A percentile compares a stretch with the other conserved stretches of the same genome.
Conservation (phyloP, 2,797 vertebrate genomes). For the Melanotaenia trifasciata region DNA sequence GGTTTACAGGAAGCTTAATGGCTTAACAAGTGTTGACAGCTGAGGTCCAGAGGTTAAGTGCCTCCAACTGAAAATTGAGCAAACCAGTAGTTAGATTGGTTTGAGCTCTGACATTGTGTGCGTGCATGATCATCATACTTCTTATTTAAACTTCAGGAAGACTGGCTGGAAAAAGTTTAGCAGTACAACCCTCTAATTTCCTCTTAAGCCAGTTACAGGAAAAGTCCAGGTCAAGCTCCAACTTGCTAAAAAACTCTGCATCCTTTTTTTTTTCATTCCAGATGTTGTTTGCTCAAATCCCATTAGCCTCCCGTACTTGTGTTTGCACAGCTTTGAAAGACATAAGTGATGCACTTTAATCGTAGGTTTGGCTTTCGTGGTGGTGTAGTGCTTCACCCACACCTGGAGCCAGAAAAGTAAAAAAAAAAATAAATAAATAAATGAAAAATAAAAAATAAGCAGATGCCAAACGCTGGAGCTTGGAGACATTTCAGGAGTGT, state of each 20-base stretch:
- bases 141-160: slow-evolving; percentile 37
- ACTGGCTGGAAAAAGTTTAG: slow-evolving; percentile 33
- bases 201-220: slow-evolving; percentile 38
- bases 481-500: slow-evolving; percentile 52
- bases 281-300: slow-evolving; percentile 40
- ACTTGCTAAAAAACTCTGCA: slow-evolving; percentile 42
- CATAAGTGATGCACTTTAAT: slow-evolving; percentile 29
- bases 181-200: slow-evolving; percentile 17
- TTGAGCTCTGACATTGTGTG: slow-evolving; percentile 35
- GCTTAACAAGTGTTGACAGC: slow-evolving; percentile 73
- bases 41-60: slow-evolving; percentile 77
- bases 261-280: slow-evolving; percentile 28
- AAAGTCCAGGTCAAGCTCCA: slow-evolving; percentile 47
- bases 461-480: slow-evolving; percentile 11
- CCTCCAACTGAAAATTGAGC: slow-evolving; percentile 71
- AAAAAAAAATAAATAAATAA: slow-evolving; percentile 7
- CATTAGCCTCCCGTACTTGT: slow-evolving; percentile 27
- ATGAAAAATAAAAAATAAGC: not conserved
- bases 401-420: slow-evolving; percentile 36
- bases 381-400: slow-evolving; percentile 26
- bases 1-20: slow-evolving; percentile 56
- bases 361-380: slow-evolving; percentile 12
- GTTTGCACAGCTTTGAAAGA: slow-evolving; percentile 12
- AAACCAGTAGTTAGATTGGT: slow-evolving; percentile 63
- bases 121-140: slow-evolving; percentile 1